A percentile compares a stretch with the other conserved stretches of the same genome.
phyloP scores from a whole-genome alignment of 2,888 invertebrate species.

The Plebejus melissa region DNA sequence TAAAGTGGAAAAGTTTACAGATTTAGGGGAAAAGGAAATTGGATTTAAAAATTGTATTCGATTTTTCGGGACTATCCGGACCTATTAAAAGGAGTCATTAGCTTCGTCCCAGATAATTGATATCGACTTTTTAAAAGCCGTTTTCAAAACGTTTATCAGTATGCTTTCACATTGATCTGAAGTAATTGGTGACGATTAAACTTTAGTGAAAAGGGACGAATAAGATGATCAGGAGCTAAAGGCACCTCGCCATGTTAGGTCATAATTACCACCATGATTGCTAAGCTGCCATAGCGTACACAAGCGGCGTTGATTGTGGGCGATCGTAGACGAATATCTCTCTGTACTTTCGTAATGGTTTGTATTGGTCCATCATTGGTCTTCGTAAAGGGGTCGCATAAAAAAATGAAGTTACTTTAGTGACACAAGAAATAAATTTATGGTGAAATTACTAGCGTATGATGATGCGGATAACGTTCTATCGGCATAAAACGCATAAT shows the following conservation, averaged over 20 bases:
- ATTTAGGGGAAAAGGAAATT: conserved; percentile 24
- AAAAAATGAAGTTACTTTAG: background rate
- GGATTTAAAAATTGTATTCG: conserved; percentile 18
- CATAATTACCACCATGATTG: background rate
- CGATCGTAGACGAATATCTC: too few relatives aligned
- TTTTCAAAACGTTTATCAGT: conserved; percentile 6
- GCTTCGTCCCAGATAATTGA: conserved; percentile 10
- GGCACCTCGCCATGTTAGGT: background rate
- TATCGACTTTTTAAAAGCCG: conserved; percentile 18
- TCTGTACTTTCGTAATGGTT: too few relatives aligned
- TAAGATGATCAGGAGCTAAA: background rate
- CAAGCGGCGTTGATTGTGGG: too few relatives aligned
- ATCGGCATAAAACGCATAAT: background rate
- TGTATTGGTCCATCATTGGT: background rate
- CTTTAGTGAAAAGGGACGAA: background rate
- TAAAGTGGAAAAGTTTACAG: conserved; percentile 31
- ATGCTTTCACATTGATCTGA: conserved; percentile 2
- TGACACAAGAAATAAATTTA: background rate
- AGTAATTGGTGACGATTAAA: conserved; percentile 16
- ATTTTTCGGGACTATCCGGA: conserved; percentile 10
- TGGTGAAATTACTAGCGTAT: background rate
- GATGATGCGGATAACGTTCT: background rate
- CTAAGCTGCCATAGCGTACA: too few relatives aligned
- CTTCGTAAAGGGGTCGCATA: background rate
- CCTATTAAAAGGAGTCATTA: conserved; percentile 19